Conservation (phyloP, 2,797 vertebrate genomes). For the Tragopan temminckii region DNA sequence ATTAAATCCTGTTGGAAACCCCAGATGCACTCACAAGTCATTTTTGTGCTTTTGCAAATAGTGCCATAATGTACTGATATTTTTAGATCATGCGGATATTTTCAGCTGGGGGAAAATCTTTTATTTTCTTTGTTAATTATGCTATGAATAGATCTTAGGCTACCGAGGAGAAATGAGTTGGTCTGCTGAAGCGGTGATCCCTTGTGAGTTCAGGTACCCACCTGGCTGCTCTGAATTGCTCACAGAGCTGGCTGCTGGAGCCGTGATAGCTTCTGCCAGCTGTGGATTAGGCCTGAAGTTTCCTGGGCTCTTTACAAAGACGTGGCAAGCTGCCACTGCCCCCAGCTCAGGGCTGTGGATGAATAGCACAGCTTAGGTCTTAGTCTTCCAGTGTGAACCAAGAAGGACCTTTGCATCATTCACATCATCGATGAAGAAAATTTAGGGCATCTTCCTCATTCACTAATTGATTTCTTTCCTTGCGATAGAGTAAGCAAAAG, state of each 20-base stretch:
- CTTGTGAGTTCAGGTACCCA: constrained; percentile 45
- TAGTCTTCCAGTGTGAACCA: background rate
- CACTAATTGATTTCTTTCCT: background rate
- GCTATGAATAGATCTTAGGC: constrained; percentile 47
- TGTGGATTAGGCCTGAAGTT: constrained; percentile 44
- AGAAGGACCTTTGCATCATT: background rate
- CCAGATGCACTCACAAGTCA: constrained; percentile 10
- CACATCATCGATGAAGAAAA: background rate
- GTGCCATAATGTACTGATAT: constrained; percentile 29
- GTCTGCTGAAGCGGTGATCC: constrained; percentile 42
- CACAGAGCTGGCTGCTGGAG: constrained; percentile 31
- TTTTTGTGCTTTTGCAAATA: constrained; percentile 36
- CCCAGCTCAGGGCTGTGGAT: background rate
- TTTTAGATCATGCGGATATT: constrained; percentile 46
- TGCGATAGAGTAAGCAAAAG: background rate
- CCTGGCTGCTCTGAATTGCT: constrained; percentile 58
- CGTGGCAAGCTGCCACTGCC: constrained; percentile 25
- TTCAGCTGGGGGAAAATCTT: constrained; percentile 35
- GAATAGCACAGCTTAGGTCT: background rate
- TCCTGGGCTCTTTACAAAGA: constrained; percentile 11
- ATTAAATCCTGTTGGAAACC: constrained; percentile 10
- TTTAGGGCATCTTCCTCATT: background rate
- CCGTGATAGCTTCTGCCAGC: constrained; percentile 41
- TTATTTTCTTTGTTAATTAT: constrained; percentile 53
- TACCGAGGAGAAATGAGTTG: constrained; percentile 10